Conservation (phyloP, 2,888 invertebrate genomes). For the Plagodis pulveraria region DNA sequence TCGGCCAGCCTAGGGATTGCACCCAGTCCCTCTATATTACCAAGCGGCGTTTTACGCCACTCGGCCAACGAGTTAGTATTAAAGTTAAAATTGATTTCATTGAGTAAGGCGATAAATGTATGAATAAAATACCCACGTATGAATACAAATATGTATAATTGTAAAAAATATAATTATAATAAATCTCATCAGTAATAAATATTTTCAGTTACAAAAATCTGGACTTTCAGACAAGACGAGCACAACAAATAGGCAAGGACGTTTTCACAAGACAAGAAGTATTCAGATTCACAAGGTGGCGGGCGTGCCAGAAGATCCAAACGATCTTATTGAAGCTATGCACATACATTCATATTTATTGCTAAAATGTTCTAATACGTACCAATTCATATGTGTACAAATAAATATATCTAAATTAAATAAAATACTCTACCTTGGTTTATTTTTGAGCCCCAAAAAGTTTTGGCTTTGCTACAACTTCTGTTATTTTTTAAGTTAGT, state of each 20-base stretch:
- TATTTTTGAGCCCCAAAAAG: no score
- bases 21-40: no score
- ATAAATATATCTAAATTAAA: constrained; percentile 21
- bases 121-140: no score
- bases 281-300: constrained; percentile 88
- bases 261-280: constrained; percentile 91
- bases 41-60: no score
- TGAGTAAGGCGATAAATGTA: no score
- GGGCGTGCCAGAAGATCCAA: constrained; percentile 88
- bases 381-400: constrained; percentile 82
- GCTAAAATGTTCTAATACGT: constrained; percentile 90
- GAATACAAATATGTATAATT: no score
- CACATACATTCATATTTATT: constrained; percentile 94
- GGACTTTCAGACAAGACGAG: constrained; percentile 86
- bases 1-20: no score
- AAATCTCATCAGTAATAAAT: not conserved
- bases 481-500: no score
- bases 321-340: constrained; percentile 89
- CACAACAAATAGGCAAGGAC: constrained; percentile 87
- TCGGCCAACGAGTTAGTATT: no score
- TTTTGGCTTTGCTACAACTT: no score
- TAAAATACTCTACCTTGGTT: not conserved
- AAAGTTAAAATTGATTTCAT: no score
- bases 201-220: constrained; percentile 88
- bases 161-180: no score